A percentile compares a stretch with the other conserved stretches of the same genome.
Evolutionary conservation across 2,113 vertebrate species (phyloP).

Genomic region (Chionis minor): DNA sequence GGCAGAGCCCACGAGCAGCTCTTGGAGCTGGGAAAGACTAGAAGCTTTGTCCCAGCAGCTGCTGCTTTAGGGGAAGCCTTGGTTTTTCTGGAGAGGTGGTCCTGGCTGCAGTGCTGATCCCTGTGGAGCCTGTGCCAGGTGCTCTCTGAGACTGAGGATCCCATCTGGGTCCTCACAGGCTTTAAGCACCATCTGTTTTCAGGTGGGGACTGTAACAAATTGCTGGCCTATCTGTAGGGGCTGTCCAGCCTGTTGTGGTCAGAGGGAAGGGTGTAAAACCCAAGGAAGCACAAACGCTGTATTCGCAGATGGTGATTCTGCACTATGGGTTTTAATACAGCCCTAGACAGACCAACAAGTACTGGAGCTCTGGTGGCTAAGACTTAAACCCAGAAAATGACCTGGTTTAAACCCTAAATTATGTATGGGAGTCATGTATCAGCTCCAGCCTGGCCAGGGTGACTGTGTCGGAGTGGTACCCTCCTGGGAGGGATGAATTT

Average conservation of each 20-base stretch:
- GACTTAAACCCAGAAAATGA: neutral
- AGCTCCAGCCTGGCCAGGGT: neutral
- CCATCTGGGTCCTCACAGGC: neutral
- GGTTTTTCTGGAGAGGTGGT: neutral
- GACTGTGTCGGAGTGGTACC: neutral
- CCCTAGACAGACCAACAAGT: neutral
- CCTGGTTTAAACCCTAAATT: neutral
- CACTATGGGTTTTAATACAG: neutral
- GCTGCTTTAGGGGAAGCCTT: neutral
- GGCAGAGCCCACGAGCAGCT: neutral
- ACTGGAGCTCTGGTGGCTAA: neutral
- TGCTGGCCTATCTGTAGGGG: neutral
- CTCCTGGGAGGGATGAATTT: neutral
- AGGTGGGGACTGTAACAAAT: neutral
- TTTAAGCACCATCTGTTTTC: neutral
- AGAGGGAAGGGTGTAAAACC: neutral
- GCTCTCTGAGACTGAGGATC: neutral
- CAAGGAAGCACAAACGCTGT: rapidly evolving
- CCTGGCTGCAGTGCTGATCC: neutral
- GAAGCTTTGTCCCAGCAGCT: neutral
- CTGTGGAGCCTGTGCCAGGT: rapidly evolving
- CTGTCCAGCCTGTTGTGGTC: neutral
- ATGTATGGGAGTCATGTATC: neutral
- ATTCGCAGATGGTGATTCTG: neutral
- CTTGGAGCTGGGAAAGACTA: neutral